These are phyloP conservation scores for Macrotus californicus DNA, from an alignment of 2,113 vertebrate genomes.

Conservation along the genomic window DNA sequence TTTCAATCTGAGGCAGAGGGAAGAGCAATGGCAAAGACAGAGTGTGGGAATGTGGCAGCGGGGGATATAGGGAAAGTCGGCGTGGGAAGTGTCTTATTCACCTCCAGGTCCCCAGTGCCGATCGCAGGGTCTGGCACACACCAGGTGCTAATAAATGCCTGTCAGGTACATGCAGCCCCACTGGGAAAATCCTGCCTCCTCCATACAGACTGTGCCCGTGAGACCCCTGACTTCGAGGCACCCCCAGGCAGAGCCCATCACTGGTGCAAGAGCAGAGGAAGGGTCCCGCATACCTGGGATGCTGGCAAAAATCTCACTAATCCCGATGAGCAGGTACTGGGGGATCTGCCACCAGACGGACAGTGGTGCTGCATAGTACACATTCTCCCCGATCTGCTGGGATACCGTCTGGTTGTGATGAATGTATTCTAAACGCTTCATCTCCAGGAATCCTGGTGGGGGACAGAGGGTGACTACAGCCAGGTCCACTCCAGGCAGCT, in stretches of 20 bases:
- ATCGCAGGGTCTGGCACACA: not conserved
- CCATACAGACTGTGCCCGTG: fast-evolving
- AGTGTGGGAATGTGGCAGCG: fast-evolving
- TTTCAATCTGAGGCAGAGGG: not conserved
- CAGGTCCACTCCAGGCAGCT: not conserved
- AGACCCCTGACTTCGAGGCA: not conserved
- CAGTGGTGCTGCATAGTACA: constrained; percentile 48
- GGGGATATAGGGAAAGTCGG: not conserved
- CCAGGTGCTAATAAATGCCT: not conserved
- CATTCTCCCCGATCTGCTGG: constrained; percentile 57
- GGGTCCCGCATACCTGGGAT: constrained; percentile 64
- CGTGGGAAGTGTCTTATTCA: not conserved
- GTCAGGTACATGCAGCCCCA: not conserved
- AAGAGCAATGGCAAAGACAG: not conserved
- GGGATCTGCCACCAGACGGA: constrained; percentile 77
- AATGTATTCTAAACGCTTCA: constrained; percentile 59
- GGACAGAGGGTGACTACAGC: not conserved
- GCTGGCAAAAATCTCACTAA: constrained; percentile 77
- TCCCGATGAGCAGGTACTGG: constrained; percentile 75
- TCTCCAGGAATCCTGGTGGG: constrained; percentile 71
- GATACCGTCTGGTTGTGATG: constrained; percentile 31
- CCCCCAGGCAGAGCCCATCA: not conserved
- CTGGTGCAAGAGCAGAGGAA: not conserved
- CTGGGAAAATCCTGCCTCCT: not conserved
- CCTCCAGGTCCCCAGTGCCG: not conserved